Evolutionary conservation across 2,888 invertebrate genomes (phyloP).

Genomic region (Chaetogeoica ovagalla): DNA sequence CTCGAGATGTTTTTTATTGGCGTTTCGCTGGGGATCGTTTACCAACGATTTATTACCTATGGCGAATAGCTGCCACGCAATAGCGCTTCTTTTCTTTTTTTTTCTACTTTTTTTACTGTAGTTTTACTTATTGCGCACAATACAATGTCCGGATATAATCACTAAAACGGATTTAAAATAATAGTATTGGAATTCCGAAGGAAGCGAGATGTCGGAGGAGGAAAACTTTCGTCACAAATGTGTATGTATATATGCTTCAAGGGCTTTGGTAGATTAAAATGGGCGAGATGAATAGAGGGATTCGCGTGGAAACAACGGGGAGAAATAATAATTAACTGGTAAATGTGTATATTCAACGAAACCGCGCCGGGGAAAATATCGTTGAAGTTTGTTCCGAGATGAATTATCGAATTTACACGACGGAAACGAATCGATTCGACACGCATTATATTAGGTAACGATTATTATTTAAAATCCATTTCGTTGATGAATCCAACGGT

Average conservation of each 20-base stretch:
- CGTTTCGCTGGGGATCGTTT: too few species aligned
- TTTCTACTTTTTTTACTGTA: too few species aligned
- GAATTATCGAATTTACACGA: constrained; percentile 4
- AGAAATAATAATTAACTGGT: constrained; percentile 13
- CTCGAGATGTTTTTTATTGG: too few species aligned
- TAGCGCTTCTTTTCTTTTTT: too few species aligned
- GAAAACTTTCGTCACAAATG: background rate
- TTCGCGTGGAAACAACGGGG: background rate
- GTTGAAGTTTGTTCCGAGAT: constrained; percentile 1
- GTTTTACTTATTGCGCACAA: too few species aligned
- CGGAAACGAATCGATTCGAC: constrained; percentile 5
- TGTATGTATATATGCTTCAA: too few species aligned
- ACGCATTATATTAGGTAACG: too few species aligned
- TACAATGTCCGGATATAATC: too few species aligned
- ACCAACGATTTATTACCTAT: too few species aligned
- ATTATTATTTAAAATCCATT: too few species aligned
- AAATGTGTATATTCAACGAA: constrained; percentile 1
- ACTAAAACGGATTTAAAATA: background rate
- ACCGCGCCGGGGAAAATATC: background rate
- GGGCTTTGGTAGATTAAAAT: background rate
- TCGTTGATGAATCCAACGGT: too few species aligned
- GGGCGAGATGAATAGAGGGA: background rate
- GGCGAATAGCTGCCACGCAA: too few species aligned
- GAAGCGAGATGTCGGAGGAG: background rate
- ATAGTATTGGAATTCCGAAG: background rate